Percentiles rank a stretch among this genome's conserved stretches.
Conservation (phyloP, 2,113 vertebrate species). For the Otolemur garnettii region DNA sequence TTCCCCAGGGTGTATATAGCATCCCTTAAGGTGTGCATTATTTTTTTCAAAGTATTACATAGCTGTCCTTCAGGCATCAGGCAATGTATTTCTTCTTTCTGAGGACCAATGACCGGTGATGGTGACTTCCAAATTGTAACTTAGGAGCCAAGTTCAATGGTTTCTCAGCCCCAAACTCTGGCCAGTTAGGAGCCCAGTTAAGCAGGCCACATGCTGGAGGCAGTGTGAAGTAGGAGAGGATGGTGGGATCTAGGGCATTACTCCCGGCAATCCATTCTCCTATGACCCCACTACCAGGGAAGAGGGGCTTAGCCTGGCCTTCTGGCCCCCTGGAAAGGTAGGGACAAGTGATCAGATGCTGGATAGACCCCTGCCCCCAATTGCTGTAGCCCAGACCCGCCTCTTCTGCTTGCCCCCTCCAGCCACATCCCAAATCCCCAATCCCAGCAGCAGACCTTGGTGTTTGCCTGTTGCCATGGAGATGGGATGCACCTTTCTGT, state of each 20-base stretch:
- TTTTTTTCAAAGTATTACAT: no score
- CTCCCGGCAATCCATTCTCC: background rate
- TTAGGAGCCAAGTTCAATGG: background rate
- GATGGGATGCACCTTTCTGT: slow-evolving; percentile 92
- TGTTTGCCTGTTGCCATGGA: slow-evolving; percentile 90
- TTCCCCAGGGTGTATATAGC: background rate
- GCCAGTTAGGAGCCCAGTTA: background rate
- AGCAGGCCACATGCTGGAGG: background rate
- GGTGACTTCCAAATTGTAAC: background rate
- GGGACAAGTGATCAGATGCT: background rate
- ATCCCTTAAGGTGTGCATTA: background rate
- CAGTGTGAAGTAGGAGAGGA: background rate
- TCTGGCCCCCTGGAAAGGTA: background rate
- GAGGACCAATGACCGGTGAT: background rate
- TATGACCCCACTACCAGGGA: background rate
- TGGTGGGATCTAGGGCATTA: background rate
- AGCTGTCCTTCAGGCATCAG: background rate
- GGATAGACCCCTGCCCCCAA: background rate
- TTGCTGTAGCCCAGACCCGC: slow-evolving; percentile 31
- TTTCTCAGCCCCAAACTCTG: background rate
- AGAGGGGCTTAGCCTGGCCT: background rate
- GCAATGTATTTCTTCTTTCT: background rate
- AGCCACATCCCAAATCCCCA: slow-evolving; percentile 84
- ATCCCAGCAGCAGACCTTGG: slow-evolving; percentile 86
- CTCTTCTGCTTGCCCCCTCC: slow-evolving; percentile 71